Base-by-base conservation (phyloP, 2,888 invertebrate genomes). In the Sminthurinus aureus region DNA sequence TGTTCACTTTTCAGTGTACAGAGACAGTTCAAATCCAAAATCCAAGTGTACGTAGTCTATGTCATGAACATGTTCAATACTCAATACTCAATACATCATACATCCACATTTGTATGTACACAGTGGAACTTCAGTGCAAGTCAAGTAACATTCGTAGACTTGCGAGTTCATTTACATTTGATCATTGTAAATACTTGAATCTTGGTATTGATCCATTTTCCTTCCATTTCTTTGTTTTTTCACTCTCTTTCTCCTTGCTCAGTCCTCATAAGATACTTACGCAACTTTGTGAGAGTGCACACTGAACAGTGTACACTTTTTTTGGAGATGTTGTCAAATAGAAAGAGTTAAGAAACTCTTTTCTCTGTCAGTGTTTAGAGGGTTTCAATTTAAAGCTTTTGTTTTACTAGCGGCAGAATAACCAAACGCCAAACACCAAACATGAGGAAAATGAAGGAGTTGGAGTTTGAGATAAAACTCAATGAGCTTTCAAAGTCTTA, bases 381-480 rank as follows among this genome's bases (percentile, higher is more conserved):
- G 58, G 58, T 71, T 71, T 71, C 71, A 71, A 71, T 71, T 71
- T 71, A 71, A 24, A 71, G 26, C 24, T 71, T 71, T 71, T 71
- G 71, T 71, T 71, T 71, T 24, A 24, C 71, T 71, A 71, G 20
- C 24, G 24, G 71, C 13, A 69, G 24, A 71, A 22, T 71, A 71
- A 71, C 71, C 71, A 71, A 11, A 20, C 4, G 9, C n/a, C 20
- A 66, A 6, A 11, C 15, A 71, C 71, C 71, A 71, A 13, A 13
- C 20, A 71, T 24, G 71, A 24, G 26, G 71, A 11, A 26, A 69
- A 69, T 69, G 67, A 69, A 71, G 24, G 71, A 71, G 71, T 71
- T 71, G 24, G 71, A 71, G 71, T 71, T 71, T 71, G 71, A 12
- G 24, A 71, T 71, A 71, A 71, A 71, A 71, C 22, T 71, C 71